A percentile compares a stretch with the other conserved stretches of the same genome.
Conservation (phyloP, 2,888 invertebrate species). For the Agriopis aurantiaria region DNA sequence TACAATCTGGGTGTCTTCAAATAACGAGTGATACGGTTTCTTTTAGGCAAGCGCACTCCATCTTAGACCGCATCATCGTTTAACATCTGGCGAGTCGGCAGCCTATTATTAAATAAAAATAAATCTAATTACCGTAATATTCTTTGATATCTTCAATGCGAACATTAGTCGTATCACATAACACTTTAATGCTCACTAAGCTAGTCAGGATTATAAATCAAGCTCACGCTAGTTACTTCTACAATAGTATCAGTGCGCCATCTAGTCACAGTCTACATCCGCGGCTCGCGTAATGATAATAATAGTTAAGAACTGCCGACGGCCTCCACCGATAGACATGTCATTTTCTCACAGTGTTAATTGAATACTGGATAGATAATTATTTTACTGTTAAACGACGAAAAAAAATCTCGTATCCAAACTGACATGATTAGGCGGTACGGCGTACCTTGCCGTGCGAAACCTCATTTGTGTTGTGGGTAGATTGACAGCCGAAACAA, state of each 20-base stretch:
- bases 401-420: conserved; percentile 58
- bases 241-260: conserved; percentile 43
- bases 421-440: conserved; percentile 48
- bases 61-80: too few species aligned
- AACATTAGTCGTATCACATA: not conserved
- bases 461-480: conserved; percentile 47
- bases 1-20: too few species aligned
- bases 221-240: not conserved
- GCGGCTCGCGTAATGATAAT: conserved; percentile 62
- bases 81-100: too few species aligned
- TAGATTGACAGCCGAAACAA: conserved; percentile 27
- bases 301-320: conserved; percentile 63
- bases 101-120: too few species aligned
- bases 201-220: not conserved
- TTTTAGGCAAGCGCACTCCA: too few species aligned
- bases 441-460: conserved; percentile 41
- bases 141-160: not conserved
- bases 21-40: too few species aligned
- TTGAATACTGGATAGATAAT: conserved; percentile 74
- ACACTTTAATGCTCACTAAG: not conserved
- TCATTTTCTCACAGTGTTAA: conserved; percentile 80
- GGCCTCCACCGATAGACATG: conserved; percentile 69
- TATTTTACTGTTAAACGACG: conserved; percentile 64
- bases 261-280: conserved; percentile 62
- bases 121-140: not conserved